Base-by-base conservation (phyloP, 2,888 invertebrate species). In the Rhodophaea formosa region DNA sequence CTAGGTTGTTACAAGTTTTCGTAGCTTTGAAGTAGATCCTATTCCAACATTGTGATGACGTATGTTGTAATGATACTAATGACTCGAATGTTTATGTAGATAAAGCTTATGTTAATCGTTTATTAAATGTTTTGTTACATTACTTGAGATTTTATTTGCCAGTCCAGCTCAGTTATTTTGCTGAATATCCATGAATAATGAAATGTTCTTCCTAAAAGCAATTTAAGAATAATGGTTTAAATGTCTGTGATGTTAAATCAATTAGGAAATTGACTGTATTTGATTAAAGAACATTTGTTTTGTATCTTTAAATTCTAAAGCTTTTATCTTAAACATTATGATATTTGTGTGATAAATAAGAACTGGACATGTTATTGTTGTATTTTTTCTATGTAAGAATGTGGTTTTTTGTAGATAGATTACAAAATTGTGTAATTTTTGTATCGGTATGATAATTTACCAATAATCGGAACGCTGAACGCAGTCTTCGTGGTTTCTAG, bases 311-410 rank as follows among this genome's bases (percentile, higher is more conserved):
- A 23, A 23, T 23, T 23, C 23, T 23, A 23, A 23, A 23, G 23
- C 23, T 23, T 23, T 2, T 23, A 23, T 23, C 23, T 23, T 2
- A 23, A 23, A 23, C 23, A 23, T n/a, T n/a, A n/a, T n/a, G n/a
- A n/a, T 23, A 23, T 23, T 3, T 23, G 23, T 23, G 23, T 23
- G 23, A 23, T 23, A 23, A 23, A 23, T 23, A 23, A 5, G 23
- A 5, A 23, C 23, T 23, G 23, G 23, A 23, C 23, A 2, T 23
- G 23, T 23, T 23, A 14, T 47, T 69, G 67, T 75, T 78, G 77
- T 64, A 67, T 75, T 76, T 77, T 8, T 12, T 47, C 6, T n/a
- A 12, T 30, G 10, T 30, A 47, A 30, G 30, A 2, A 47, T 29
- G 14, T 47, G 14, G 30, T 30, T 47, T 29, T 30, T 29, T 29